Conservation (phyloP, 2,113 vertebrate species). For the Neodontobutis hainanensis region DNA sequence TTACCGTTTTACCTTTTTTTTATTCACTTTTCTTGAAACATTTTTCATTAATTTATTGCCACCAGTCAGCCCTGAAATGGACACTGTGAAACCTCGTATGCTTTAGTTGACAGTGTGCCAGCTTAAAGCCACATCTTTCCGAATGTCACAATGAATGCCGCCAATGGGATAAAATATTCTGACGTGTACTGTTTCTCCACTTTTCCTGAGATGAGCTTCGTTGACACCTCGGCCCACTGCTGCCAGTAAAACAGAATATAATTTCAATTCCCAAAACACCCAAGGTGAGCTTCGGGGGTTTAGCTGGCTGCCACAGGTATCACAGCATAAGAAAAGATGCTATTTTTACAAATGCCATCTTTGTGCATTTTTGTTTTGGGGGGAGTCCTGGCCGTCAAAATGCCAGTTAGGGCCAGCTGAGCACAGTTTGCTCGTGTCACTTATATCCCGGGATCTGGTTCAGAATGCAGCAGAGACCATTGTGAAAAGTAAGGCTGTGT, state of each 20-base stretch:
- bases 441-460: conserved; percentile 23
- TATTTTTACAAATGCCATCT: conserved; percentile 51
- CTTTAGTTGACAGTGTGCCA: conserved; percentile 8
- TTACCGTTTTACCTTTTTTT: too few species aligned
- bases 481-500: conserved; percentile 14
- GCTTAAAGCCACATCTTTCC: conserved; percentile 12
- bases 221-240: conserved; percentile 40
- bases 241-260: conserved; percentile 44
- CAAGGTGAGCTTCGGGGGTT: conserved; percentile 38
- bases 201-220: conserved; percentile 32
- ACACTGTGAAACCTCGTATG: conserved; percentile 14
- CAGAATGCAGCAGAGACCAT: conserved; percentile 7
- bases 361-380: conserved; percentile 38
- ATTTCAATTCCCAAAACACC: conserved; percentile 32
- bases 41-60: not conserved
- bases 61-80: not conserved
- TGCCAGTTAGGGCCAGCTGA: conserved; percentile 42
- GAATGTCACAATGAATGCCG: conserved; percentile 17
- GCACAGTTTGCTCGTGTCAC: conserved; percentile 42
- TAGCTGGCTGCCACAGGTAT: conserved; percentile 43
- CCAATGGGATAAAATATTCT: conserved; percentile 34
- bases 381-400: conserved; percentile 36
- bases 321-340: conserved; percentile 27
- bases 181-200: conserved; percentile 21
- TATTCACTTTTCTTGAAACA: too few species aligned